Base-by-base conservation (phyloP, 2,797 vertebrate genomes). In the Crocidura indochinensis region DNA sequence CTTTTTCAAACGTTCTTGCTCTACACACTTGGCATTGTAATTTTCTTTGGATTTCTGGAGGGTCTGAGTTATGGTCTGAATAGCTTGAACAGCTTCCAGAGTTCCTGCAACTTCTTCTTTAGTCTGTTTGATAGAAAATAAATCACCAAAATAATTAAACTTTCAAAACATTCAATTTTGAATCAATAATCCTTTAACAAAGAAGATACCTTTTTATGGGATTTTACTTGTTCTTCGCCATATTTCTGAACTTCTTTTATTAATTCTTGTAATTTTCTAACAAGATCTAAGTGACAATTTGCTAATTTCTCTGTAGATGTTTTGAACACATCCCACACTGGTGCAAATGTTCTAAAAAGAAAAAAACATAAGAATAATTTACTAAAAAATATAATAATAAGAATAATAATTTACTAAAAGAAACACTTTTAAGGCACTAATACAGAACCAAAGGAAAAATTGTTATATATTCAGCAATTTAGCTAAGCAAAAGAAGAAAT, bases 161-260 rank as follows among this genome's bases (percentile, higher is more conserved):
- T 81, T 2, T 38, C 47, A 85, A 89, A 79, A 29, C 44, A 86
- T 4, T 87, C 31, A 88, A 12, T 81, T 88, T 64, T 0, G 88
- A 26, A 94, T 22, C 24, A 87, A 85, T 71, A 88, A 82, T 79
- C 8, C 19, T 60, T 53, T 60, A 27, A 65, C 8, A 27, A 65
- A 65, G 26, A 65, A 65, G 6, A 92, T 95, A 99, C 99, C 99
- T 99, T 99, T 97, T 99, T 99, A 97, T 99, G 99, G 93, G 99
- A 98, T 98, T 99, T 99, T 96, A 99, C 98, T 97, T 99, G 99
- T 92, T 99, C 99, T 81, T 99, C 99, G 94, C 99, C 99, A 87
- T 99, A 99, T 93, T 99, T 99, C 94, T 99, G 99, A 88, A 99
- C 99, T 96, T 99, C 99, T 95, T 99, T 99, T 97, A 99, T 99